Conservation (phyloP, 2,113 vertebrate genomes). For the Elanoides forficatus region DNA sequence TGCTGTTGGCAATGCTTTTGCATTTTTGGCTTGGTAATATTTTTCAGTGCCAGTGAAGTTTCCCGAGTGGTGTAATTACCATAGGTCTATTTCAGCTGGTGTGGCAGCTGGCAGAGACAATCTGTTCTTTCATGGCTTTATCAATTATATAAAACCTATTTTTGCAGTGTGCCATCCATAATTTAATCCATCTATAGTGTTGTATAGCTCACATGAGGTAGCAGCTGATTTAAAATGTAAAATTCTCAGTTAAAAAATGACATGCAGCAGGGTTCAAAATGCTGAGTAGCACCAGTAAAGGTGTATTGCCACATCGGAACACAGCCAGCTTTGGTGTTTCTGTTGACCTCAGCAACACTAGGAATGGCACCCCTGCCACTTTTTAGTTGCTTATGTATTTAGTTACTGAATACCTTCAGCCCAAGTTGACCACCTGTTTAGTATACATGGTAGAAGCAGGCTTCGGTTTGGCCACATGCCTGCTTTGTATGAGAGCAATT, state of each 20-base stretch:
- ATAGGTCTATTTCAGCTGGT: background rate
- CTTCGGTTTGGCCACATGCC: background rate
- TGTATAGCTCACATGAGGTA: background rate
- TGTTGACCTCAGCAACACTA: background rate
- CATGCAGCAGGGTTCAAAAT: background rate
- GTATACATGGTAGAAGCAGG: background rate
- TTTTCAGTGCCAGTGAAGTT: background rate
- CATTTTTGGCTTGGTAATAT: background rate
- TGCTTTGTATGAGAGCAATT: background rate
- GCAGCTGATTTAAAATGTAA: background rate
- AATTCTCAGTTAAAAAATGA: background rate
- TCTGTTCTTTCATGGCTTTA: slow-evolving; percentile 18
- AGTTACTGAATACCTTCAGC: background rate
- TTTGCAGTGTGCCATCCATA: background rate
- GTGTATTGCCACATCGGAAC: background rate
- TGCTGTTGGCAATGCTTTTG: background rate
- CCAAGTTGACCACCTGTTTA: background rate
- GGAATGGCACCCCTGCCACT: background rate
- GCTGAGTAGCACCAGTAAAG: background rate
- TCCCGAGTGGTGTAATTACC: background rate
- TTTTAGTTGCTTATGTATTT: background rate
- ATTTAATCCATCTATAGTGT: background rate
- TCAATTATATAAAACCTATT: slow-evolving; percentile 1
- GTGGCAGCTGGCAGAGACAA: slow-evolving; percentile 42
- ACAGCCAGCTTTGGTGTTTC: background rate